A percentile compares a stretch with the other conserved stretches of the same genome.
Evolutionary conservation across 2,797 vertebrate genomes (phyloP).

Genomic region (Oreortyx pictus): DNA sequence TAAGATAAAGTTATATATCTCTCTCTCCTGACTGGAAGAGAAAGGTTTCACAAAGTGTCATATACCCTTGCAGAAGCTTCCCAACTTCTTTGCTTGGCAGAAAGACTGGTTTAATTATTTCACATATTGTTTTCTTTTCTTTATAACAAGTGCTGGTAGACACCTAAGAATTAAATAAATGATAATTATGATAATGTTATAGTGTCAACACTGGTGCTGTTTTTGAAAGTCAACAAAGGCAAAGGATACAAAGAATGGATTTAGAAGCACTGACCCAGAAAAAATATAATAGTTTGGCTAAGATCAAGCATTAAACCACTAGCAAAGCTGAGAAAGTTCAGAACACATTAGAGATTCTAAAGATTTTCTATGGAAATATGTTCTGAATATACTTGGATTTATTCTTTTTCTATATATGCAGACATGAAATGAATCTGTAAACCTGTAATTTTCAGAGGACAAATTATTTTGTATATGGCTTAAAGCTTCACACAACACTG

Average conservation of each 20-base stretch:
- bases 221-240: background rate
- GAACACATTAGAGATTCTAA: background rate
- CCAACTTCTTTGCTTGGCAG: background rate
- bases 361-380: background rate
- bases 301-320: background rate
- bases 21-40: background rate
- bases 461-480: background rate
- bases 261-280: background rate
- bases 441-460: background rate
- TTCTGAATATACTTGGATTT: background rate
- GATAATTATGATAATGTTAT: background rate
- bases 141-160: background rate
- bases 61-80: background rate
- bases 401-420: background rate
- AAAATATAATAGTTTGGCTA: background rate
- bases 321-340: background rate
- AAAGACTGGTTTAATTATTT: background rate
- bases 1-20: background rate
- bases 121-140: background rate
- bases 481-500: background rate
- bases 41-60: fast-evolving
- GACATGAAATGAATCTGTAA: background rate
- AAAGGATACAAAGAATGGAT: background rate
- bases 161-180: background rate
- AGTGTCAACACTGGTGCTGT: background rate